Evolutionary conservation across 2,797 vertebrate genomes (phyloP), one percentile per base, ranked within the genome.

Genomic region (Danio albolineatus): DNA sequence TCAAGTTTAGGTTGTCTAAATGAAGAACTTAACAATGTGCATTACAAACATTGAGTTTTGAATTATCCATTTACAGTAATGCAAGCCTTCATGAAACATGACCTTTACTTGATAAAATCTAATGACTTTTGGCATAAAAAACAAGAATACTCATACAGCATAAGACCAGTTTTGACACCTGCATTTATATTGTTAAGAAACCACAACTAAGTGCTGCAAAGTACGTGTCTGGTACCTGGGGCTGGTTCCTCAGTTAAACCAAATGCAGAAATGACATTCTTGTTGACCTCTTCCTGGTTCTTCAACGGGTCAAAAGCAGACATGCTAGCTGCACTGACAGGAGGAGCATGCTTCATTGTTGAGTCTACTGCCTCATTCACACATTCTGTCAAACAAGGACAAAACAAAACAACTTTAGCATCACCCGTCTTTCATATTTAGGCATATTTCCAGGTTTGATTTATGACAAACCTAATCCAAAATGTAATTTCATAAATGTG

Each of bases 221-320:
- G 16, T 28, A 14, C 66, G 19, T 8, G 16, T 46, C 19, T 8
- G 56, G 79, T 95, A 99, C 98, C 97, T 90, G 95, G 92, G 84
- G 94, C 93, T 87, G 96, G 96, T 90, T 99, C 97, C 89, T 99
- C 97, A 61, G 95, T 95, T 89, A 99, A 90, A 80, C 98, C 97
- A 84, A 99, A 99, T 0, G 98, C 95, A 53, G 98, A 99, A 93
- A 99, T 99, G 86, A 99, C 96, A 87, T 99, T 99, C 95, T 99
- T 99, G 94, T 89, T 99, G 92, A 99, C 95, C 90, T 98, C 98
- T 79, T 98, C 98, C 92, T 99, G 97, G 92, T 98, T 99, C 93
- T 99, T 99, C 76, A 99, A 91, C 0, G 98, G 98, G 92, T 99
- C 98, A 82, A 99, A 99, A 61, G 98, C 98, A 72, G 97, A 99